phyloP scores from a whole-genome alignment of 2,797 vertebrate genomes.

The Myotis myotis region DNA sequence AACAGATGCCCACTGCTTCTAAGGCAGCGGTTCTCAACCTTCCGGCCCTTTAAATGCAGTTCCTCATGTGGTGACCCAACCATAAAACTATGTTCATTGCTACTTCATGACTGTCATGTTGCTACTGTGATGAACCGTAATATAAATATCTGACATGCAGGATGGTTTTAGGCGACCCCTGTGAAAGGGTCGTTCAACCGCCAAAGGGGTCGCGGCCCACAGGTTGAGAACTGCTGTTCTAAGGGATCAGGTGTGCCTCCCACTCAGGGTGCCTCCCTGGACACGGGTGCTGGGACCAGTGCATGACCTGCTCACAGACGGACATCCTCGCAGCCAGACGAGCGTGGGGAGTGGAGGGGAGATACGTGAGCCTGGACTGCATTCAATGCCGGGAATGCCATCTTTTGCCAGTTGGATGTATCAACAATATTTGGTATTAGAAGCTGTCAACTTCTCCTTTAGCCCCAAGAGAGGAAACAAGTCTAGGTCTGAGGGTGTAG shows the following conservation, averaged over 20 bases:
- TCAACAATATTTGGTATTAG: background rate
- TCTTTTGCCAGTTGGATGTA: background rate
- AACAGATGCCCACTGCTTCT: background rate
- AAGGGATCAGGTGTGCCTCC: background rate
- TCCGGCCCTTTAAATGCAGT: too few species aligned
- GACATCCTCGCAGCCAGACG: background rate
- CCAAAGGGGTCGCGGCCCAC: too few species aligned
- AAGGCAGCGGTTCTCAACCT: too few species aligned
- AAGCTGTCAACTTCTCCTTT: background rate
- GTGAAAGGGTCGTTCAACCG: too few species aligned
- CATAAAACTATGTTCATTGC: too few species aligned
- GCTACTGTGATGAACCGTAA: too few species aligned
- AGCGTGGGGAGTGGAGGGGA: background rate
- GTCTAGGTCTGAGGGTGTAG: background rate
- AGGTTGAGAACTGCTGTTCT: too few species aligned
- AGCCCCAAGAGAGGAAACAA: background rate
- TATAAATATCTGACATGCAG: too few species aligned
- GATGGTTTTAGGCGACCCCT: too few species aligned
- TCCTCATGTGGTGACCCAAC: too few species aligned
- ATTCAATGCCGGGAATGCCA: background rate
- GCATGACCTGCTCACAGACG: background rate
- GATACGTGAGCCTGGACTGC: background rate
- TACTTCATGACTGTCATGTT: too few species aligned
- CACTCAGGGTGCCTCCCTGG: background rate
- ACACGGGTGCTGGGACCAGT: accelerated